phyloP scores from a whole-genome alignment of 1,140 invertebrate genomes.

The Heterodera schachtii region DNA sequence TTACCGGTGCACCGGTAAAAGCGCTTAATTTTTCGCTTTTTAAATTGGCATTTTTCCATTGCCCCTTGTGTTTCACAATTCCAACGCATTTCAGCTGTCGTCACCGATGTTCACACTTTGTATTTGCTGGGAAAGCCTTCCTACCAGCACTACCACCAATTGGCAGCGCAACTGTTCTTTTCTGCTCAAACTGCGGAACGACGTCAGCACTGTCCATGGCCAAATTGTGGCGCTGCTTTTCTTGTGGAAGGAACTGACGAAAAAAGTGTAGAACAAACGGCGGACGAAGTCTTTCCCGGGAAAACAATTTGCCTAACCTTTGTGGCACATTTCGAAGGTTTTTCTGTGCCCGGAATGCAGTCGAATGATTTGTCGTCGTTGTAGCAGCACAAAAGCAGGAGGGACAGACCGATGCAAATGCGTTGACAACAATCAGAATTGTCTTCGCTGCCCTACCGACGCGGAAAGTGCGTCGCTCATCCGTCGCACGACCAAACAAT shows the following conservation, averaged over 20 bases:
- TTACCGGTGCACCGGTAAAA: constrained; percentile 32
- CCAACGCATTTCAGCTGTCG: constrained; percentile 26
- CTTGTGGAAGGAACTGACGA: constrained; percentile 31
- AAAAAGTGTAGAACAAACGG: neutral
- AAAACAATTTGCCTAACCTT: neutral
- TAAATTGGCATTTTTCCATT: too few relatives aligned
- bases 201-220: constrained; percentile 37
- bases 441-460: neutral
- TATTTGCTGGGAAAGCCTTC: constrained; percentile 37
- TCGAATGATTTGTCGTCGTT: constrained; percentile 37
- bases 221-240: constrained; percentile 40
- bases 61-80: neutral
- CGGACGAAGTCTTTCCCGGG: constrained; percentile 8
- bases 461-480: constrained; percentile 23
- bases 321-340: neutral
- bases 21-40: neutral
- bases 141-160: constrained; percentile 37
- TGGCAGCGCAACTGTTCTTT: constrained; percentile 38
- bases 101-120: constrained; percentile 42
- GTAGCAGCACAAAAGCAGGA: neutral
- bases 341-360: constrained; percentile 41
- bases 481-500: constrained; percentile 31
- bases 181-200: constrained; percentile 34
- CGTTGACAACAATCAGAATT: neutral
- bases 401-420: constrained; percentile 8